Percentiles rank a stretch among this genome's conserved stretches.
phyloP scores from a whole-genome alignment of 2,888 invertebrate genomes.

The Macropis europaea region DNA sequence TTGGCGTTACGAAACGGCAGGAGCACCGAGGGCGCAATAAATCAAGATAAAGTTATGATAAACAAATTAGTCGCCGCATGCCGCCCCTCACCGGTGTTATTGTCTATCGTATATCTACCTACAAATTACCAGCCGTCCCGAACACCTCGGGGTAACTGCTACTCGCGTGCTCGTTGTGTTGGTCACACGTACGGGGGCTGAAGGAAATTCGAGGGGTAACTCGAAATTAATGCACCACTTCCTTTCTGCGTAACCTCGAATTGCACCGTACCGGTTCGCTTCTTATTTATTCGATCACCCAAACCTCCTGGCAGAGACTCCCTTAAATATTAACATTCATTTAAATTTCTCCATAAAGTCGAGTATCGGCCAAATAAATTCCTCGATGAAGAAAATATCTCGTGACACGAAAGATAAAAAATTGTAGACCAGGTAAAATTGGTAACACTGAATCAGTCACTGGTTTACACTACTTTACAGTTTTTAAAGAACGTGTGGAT shows the following conservation, averaged over 20 bases:
- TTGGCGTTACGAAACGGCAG: conserved; percentile 52
- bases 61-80: conserved; percentile 74
- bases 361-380: neutral
- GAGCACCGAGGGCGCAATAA: conserved; percentile 58
- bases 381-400: too few species aligned
- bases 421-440: too few species aligned
- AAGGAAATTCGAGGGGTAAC: conserved; percentile 72
- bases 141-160: conserved; percentile 68
- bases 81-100: conserved; percentile 63
- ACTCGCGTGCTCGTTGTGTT: conserved; percentile 56
- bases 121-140: conserved; percentile 74
- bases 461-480: too few species aligned
- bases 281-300: conserved; percentile 46
- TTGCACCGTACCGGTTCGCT: conserved; percentile 41
- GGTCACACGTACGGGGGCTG: conserved; percentile 64
- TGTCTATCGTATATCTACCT: conserved; percentile 74
- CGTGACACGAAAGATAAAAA: too few species aligned
- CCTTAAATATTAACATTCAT: too few species aligned
- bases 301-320: neutral
- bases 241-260: conserved; percentile 63
- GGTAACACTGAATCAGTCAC: too few species aligned
- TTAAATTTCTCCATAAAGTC: too few species aligned
- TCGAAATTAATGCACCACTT: conserved; percentile 77
- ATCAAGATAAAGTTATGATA: conserved; percentile 75
- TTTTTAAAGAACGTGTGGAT: too few species aligned